A percentile compares a stretch with the other conserved stretches of the same genome.
Evolutionary conservation across 2,888 invertebrate genomes (phyloP).

Genomic region (Aethes cnicana): DNA sequence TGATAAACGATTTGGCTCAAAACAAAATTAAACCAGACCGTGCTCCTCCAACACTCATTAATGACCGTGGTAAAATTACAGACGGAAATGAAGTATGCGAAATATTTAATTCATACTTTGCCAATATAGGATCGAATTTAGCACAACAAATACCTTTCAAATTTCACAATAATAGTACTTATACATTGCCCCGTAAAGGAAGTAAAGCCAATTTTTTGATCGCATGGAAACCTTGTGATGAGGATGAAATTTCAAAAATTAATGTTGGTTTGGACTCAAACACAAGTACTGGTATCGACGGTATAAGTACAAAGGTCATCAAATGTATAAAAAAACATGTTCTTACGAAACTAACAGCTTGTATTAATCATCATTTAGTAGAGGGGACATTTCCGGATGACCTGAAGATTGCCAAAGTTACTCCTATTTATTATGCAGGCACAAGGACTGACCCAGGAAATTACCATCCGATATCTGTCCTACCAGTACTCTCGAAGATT

Average conservation of each 20-base stretch:
- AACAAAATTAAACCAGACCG: slow-evolving; percentile 14
- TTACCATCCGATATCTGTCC: background rate
- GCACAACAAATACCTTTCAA: slow-evolving; percentile 29
- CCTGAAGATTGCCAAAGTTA: background rate
- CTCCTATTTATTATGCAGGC: background rate
- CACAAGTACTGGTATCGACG: slow-evolving; percentile 26
- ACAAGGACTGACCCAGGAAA: background rate
- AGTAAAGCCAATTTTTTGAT: background rate
- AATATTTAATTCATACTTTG: slow-evolving; percentile 31
- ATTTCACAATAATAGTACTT: slow-evolving; percentile 7
- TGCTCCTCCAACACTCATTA: slow-evolving; percentile 26
- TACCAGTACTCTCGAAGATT: slow-evolving; percentile 31
- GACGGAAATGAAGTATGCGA: slow-evolving; percentile 31
- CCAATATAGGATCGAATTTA: slow-evolving; percentile 25
- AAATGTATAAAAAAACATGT: slow-evolving; percentile 21
- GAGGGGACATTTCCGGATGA: background rate
- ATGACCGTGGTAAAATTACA: slow-evolving; percentile 1
- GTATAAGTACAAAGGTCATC: slow-evolving; percentile 23
- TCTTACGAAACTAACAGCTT: background rate
- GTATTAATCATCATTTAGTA: background rate
- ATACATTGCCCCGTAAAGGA: background rate
- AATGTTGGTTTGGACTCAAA: slow-evolving; percentile 15
- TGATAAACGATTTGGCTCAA: slow-evolving; percentile 16
- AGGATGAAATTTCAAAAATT: too few relatives aligned
- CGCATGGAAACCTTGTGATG: background rate